Conservation (phyloP, 1,140 invertebrate species). For the Diprion similis region DNA sequence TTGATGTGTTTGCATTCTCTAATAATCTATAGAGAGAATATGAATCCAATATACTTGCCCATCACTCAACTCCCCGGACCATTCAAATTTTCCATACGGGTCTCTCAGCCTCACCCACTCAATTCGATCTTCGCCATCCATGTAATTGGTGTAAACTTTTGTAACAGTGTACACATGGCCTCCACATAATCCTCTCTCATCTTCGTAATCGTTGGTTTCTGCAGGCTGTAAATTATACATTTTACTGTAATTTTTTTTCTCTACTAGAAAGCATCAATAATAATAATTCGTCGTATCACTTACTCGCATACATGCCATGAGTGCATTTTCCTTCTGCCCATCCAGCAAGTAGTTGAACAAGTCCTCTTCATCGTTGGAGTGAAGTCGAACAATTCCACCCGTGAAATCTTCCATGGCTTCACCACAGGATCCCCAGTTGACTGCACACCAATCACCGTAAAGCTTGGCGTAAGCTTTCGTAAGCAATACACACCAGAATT, state of each 20-base stretch:
- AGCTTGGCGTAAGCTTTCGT: conserved; percentile 99
- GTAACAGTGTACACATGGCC: conserved; percentile 86
- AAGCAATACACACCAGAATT: conserved; percentile 97
- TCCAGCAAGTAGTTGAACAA: conserved; percentile 93
- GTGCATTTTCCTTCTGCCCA: conserved; percentile 89
- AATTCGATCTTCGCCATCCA: too few species aligned
- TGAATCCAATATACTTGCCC: too few species aligned
- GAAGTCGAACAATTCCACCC: conserved; percentile 96
- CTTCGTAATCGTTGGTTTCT: conserved; percentile 87
- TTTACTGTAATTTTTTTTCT: conserved; percentile 25
- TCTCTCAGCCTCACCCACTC: too few species aligned
- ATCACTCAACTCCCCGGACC: too few species aligned
- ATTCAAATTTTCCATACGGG: too few species aligned
- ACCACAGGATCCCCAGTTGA: conserved; percentile 96
- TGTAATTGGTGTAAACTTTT: too few species aligned
- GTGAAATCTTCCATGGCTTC: conserved; percentile 99
- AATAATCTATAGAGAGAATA: too few species aligned
- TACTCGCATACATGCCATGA: conserved; percentile 98
- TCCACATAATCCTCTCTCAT: conserved; percentile 88
- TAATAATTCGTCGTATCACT: conserved; percentile 57
- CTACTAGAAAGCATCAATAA: not conserved
- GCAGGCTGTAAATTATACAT: conserved; percentile 67
- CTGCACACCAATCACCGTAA: conserved; percentile 96
- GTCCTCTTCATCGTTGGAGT: conserved; percentile 86
- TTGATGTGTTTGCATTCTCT: too few species aligned